Evolutionary conservation across 2,888 invertebrate species (phyloP).

Genomic region (Eupithecia insigniata): DNA sequence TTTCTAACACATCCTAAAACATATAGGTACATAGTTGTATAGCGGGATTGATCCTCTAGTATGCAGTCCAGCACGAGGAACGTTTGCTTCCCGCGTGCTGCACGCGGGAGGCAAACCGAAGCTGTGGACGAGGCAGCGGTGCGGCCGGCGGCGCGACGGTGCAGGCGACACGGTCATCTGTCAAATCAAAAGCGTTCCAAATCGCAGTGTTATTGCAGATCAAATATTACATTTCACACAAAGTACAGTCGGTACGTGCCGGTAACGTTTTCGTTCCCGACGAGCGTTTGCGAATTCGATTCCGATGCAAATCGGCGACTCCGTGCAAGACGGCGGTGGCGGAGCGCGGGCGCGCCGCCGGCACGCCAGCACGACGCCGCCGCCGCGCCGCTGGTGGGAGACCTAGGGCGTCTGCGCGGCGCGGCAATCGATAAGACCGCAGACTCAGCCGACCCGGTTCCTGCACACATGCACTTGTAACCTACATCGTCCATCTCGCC

Average conservation of each 20-base stretch:
- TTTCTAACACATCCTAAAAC: too few relatives aligned
- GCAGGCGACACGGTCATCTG: background rate
- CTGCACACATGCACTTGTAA: constrained; percentile 63
- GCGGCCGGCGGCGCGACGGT: background rate
- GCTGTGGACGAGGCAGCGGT: too few relatives aligned
- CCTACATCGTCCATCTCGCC: constrained; percentile 50
- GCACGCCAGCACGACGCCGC: background rate
- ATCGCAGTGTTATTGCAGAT: constrained; percentile 24
- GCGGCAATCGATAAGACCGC: constrained; percentile 70
- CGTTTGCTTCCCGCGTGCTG: too few relatives aligned
- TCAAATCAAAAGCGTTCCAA: constrained; percentile 16
- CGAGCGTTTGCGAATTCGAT: constrained; percentile 50
- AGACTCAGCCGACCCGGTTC: constrained; percentile 62
- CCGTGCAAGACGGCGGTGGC: constrained; percentile 18
- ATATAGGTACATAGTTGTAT: too few relatives aligned
- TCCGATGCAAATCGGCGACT: constrained; percentile 53
- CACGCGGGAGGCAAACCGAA: too few relatives aligned
- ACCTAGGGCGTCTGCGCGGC: constrained; percentile 66
- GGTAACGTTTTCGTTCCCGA: constrained; percentile 37
- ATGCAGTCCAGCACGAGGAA: too few relatives aligned
- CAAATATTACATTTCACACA: constrained; percentile 30
- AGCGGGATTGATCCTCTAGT: too few relatives aligned
- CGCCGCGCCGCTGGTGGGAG: constrained; percentile 27
- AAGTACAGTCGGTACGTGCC: constrained; percentile 40
- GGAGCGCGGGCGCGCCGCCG: constrained; percentile 11